Evolutionary conservation across 2,113 vertebrate genomes (phyloP).

Genomic region (Indicator maculatus): DNA sequence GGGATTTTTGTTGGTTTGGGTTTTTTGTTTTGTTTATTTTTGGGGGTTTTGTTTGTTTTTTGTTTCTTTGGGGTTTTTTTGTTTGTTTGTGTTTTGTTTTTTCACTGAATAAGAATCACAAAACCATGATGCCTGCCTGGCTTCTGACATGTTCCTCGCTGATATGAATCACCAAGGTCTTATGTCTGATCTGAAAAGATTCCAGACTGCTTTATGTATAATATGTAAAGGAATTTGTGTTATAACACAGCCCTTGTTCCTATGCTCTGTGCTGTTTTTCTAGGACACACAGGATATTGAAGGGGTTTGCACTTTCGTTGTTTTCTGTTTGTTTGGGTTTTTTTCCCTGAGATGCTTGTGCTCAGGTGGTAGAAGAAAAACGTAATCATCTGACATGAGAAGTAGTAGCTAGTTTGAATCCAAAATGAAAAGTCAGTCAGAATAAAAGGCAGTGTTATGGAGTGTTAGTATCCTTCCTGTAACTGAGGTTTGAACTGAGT

Average conservation of each 20-base stretch:
- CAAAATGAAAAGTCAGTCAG: slow-evolving; percentile 10
- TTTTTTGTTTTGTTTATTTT: no score
- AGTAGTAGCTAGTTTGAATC: neutral
- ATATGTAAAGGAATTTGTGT: neutral
- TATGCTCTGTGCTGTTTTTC: neutral
- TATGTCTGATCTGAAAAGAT: neutral
- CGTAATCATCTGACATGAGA: neutral
- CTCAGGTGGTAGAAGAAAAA: slow-evolving; percentile 29
- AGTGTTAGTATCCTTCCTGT: neutral
- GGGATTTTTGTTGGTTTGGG: no score
- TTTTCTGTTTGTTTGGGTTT: neutral
- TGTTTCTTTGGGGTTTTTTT: no score
- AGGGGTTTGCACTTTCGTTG: neutral
- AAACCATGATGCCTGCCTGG: neutral
- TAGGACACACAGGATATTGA: neutral
- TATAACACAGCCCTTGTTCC: neutral
- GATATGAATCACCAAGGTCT: neutral
- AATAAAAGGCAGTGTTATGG: neutral
- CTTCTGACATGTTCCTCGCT: neutral
- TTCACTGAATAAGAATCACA: no score
- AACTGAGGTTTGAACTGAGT: neutral
- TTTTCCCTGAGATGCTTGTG: neutral
- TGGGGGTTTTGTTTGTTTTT: no score
- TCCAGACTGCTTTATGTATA: neutral
- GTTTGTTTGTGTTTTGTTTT: no score